Percentiles rank a stretch among this genome's conserved stretches.
These are phyloP conservation scores for Ornithorhynchus anatinus DNA, from an alignment of 2,113 vertebrate species.

Conservation along the genomic window DNA sequence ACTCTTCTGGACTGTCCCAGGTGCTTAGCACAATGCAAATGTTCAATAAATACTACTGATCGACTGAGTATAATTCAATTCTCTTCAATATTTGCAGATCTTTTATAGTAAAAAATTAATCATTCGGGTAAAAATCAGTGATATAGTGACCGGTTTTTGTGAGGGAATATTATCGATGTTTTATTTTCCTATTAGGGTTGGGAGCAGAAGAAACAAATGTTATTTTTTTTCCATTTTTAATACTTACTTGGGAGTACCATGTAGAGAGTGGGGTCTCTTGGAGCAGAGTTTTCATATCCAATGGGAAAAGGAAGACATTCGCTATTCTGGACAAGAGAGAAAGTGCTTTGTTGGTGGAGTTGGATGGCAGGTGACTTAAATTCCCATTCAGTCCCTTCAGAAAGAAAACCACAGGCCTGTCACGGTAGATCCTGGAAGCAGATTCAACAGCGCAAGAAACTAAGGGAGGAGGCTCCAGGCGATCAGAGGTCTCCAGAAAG, in stretches of 20 bases:
- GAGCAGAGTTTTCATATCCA: conserved; percentile 71
- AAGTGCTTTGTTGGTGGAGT: conserved; percentile 49
- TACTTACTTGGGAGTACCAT: conserved; percentile 69
- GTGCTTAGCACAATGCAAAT: too few relatives aligned
- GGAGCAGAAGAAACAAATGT: too few relatives aligned
- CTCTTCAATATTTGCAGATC: too few relatives aligned
- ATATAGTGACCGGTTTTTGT: too few relatives aligned
- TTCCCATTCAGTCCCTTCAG: conserved; percentile 67
- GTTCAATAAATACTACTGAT: too few relatives aligned
- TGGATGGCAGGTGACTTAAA: not conserved
- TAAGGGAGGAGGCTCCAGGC: conserved; percentile 53
- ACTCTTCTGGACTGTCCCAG: too few relatives aligned
- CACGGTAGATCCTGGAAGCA: conserved; percentile 67
- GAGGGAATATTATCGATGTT: too few relatives aligned
- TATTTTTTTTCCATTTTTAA: too few relatives aligned
- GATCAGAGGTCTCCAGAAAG: conserved; percentile 74
- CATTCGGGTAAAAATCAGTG: too few relatives aligned
- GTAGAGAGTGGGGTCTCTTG: conserved; percentile 70
- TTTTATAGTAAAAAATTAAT: too few relatives aligned
- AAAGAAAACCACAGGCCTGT: conserved; percentile 66
- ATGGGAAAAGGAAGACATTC: conserved; percentile 75
- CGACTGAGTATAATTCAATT: too few relatives aligned
- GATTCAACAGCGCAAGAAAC: conserved; percentile 77
- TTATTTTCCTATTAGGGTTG: too few relatives aligned
- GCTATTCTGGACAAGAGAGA: conserved; percentile 67